Base-by-base conservation (phyloP, 2,797 vertebrate species). In the Smutsia gigantea region DNA sequence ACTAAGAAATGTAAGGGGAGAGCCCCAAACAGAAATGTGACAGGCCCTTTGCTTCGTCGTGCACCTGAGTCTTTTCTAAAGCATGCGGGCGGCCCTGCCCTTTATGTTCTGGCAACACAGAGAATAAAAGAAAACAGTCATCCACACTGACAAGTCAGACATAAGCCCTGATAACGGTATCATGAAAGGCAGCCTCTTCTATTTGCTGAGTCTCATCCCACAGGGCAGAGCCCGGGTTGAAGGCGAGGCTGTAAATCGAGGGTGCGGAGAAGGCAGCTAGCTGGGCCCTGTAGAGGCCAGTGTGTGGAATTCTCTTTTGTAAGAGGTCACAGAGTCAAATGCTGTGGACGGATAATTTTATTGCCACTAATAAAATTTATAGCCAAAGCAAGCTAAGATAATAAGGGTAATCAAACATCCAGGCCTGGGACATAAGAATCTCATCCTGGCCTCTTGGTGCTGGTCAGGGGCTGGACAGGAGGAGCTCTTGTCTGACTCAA, bases 341-440 rank as follows among this genome's bases (percentile, higher is more conserved):
- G 75, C 94, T 97, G 74, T 87, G 97, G 96, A 37, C 97, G 95
- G 98, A 92, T 97, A 97, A 97, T 97, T 98, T 98, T 98, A 98
- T 98, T 96, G 96, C 97, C 93, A 42, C 94, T 98, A 98, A 96
- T 98, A 98, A 97, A 97, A 98, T 97, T 96, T 98, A 97, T 98
- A 98, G 97, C 92, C 97, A 93, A 98, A 96, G 96, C 97, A 98
- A 98, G 97, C 97, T 94, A 94, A 97, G 96, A 95, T 98, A 98
- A 96, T 98, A 96, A 97, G 95, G 89, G 96, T 96, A 97, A 97
- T 97, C 87, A 97, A 96, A 97, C 61, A 9, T 90, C 96, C 31
- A 95, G 74, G 85, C 95, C 95, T 75, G 87, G 97, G 94, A 93
- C 46, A n/a, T 91, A 81, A 94, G 95, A 93, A 91, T 94, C 93